phyloP scores from a whole-genome alignment of 2,888 invertebrate genomes.

The Hirtodrosophila alboralis region DNA sequence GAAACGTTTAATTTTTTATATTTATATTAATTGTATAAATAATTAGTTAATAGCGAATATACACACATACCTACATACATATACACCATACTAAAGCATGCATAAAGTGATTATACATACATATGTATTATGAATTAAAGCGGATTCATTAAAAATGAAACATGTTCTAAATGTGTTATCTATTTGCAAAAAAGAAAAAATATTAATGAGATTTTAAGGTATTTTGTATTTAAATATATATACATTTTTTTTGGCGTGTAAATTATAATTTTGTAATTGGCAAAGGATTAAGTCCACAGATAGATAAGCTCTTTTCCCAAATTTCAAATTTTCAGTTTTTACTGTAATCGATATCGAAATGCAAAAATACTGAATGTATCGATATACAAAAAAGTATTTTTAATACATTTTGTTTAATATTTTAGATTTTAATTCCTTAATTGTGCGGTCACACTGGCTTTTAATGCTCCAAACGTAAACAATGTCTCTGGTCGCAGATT shows the following conservation, averaged over 20 bases:
- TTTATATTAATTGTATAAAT: slow-evolving; percentile 75
- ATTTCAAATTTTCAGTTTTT: no score
- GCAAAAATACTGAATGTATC: no score
- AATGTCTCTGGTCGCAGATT: slow-evolving; percentile 81
- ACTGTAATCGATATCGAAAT: no score
- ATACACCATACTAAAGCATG: slow-evolving; percentile 67
- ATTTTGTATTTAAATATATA: background rate
- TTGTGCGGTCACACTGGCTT: slow-evolving; percentile 22
- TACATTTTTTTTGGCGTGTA: no score
- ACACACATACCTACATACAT: slow-evolving; percentile 33
- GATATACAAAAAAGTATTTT: no score
- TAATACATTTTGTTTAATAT: slow-evolving; percentile 7
- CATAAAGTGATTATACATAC: slow-evolving; percentile 77
- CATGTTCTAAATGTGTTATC: slow-evolving; percentile 12
- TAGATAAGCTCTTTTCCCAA: no score
- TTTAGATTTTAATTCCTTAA: background rate
- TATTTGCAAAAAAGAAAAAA: no score
- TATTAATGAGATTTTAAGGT: background rate
- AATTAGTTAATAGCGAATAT: slow-evolving; percentile 63
- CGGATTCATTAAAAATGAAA: slow-evolving; percentile 72
- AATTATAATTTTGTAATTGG: no score
- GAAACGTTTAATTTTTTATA: slow-evolving; percentile 71
- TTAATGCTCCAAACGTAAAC: slow-evolving; percentile 38
- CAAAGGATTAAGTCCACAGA: no score
- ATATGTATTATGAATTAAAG: slow-evolving; percentile 63